phyloP scores from a whole-genome alignment of 2,888 invertebrate species.

The Chamaedrilus cognettii region DNA sequence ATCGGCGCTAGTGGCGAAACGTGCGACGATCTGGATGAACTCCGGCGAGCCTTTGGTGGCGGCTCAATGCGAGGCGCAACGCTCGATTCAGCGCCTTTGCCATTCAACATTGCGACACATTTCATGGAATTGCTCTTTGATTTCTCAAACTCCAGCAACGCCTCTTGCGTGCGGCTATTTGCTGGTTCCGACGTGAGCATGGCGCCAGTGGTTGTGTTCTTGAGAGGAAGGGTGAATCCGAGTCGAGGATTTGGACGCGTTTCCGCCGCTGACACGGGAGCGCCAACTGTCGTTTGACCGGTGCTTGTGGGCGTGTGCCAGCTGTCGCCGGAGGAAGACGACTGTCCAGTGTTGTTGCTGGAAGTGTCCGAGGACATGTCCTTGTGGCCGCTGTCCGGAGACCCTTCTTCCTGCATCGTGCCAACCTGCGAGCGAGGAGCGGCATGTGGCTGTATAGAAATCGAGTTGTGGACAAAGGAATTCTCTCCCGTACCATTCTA shows the following conservation, averaged over 20 bases:
- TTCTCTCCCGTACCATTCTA: too few species aligned
- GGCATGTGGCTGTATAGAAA: too few species aligned
- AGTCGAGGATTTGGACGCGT: not conserved
- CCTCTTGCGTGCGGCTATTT: not conserved
- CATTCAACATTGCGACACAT: too few species aligned
- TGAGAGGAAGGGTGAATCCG: not conserved
- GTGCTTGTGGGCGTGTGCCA: not conserved
- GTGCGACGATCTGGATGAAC: conserved; percentile 8
- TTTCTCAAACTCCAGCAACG: not conserved
- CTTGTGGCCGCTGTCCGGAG: conserved; percentile 57
- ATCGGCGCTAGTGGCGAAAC: not conserved
- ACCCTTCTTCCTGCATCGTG: too few species aligned
- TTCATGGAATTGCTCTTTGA: conserved; percentile 10
- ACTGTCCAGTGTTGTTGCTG: not conserved
- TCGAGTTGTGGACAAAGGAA: too few species aligned
- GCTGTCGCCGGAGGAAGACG: not conserved
- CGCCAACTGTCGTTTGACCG: not conserved
- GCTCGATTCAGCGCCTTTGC: too few species aligned
- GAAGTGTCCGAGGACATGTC: conserved; percentile 53
- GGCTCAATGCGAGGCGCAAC: conserved; percentile 33
- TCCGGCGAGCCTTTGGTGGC: conserved; percentile 28
- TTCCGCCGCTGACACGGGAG: not conserved
- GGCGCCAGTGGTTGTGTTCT: not conserved
- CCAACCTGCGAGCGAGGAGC: too few species aligned
- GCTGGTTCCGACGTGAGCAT: not conserved